These are phyloP conservation scores for Pitangus sulphuratus DNA, from an alignment of 2,797 vertebrate genomes.

Conservation along the genomic window DNA sequence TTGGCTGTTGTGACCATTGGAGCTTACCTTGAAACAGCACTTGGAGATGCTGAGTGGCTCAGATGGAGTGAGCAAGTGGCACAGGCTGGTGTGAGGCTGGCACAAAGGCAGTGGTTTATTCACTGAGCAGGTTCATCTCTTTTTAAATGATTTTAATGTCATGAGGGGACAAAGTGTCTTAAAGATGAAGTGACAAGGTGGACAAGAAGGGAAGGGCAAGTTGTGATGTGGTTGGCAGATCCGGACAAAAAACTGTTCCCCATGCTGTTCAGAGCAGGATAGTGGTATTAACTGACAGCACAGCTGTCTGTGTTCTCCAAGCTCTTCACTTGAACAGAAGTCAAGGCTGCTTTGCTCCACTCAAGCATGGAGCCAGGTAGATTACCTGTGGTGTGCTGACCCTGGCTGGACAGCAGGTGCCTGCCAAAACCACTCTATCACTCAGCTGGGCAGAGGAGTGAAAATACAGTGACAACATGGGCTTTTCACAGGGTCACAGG, in stretches of 20 bases:
- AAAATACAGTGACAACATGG: background rate
- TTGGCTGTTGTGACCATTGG: background rate
- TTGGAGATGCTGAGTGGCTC: background rate
- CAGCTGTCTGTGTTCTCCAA: background rate
- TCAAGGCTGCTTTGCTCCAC: background rate
- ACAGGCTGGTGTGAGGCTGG: background rate
- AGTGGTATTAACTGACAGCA: background rate
- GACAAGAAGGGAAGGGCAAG: background rate
- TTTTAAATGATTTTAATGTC: background rate
- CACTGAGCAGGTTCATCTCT: background rate
- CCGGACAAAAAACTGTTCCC: rapidly evolving
- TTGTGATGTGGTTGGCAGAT: background rate
- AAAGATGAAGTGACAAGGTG: background rate
- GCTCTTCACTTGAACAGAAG: background rate
- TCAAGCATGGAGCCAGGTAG: background rate
- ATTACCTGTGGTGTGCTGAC: background rate
- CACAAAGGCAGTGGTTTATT: background rate
- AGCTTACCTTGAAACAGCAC: background rate
- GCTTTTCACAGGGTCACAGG: background rate
- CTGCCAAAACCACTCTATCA: background rate
- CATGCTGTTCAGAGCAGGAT: background rate
- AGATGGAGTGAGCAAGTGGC: rapidly evolving
- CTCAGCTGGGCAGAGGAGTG: background rate
- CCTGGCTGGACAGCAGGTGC: background rate
- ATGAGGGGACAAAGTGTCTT: background rate